Conservation (phyloP, 2,888 invertebrate species). For the Heteropelma amictum region DNA sequence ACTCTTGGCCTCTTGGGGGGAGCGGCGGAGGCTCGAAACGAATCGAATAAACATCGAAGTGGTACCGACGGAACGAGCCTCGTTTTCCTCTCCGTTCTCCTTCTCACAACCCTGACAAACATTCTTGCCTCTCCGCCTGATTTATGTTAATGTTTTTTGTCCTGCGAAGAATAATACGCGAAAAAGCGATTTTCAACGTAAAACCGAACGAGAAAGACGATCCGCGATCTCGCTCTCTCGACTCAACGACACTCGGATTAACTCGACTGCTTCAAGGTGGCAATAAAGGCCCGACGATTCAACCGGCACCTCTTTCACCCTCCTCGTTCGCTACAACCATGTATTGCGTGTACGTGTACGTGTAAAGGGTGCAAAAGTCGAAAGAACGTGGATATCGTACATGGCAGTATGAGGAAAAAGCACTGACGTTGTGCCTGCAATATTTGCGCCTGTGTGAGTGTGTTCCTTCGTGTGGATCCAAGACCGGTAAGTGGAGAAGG, state of each 20-base stretch:
- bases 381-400: constrained; percentile 16
- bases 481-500: constrained; percentile 46
- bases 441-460: constrained; percentile 43
- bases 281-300: constrained; percentile 76
- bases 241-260: constrained; percentile 72
- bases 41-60: constrained; percentile 75
- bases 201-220: constrained; percentile 18
- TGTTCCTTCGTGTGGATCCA: constrained; percentile 11
- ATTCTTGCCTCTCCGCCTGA: constrained; percentile 68
- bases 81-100: constrained; percentile 63
- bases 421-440: constrained; percentile 36
- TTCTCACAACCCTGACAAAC: constrained; percentile 62
- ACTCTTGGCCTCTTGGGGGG: constrained; percentile 3
- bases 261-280: constrained; percentile 77
- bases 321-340: constrained; percentile 62
- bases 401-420: constrained; percentile 35
- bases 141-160: constrained; percentile 78
- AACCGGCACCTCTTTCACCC: constrained; percentile 68
- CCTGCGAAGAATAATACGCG: constrained; percentile 75
- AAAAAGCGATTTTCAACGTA: constrained; percentile 72
- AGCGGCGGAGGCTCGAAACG: constrained; percentile 64
- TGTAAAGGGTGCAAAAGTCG: constrained; percentile 28
- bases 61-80: constrained; percentile 38
- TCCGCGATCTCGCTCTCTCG: constrained; percentile 58
- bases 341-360: constrained; percentile 26